Conservation (phyloP, 2,113 vertebrate species). For the Polypterus bichir region DNA sequence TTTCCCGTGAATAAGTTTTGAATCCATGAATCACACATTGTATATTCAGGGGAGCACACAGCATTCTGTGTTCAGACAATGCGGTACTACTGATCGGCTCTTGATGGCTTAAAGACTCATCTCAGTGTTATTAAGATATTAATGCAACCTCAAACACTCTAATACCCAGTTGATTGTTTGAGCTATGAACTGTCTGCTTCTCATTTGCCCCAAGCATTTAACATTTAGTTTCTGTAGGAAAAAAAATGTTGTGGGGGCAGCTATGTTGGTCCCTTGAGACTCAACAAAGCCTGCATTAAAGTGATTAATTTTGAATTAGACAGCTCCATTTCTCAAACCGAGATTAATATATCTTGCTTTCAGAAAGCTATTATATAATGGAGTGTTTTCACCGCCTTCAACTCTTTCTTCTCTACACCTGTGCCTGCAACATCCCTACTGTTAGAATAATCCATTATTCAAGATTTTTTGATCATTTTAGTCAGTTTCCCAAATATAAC, state of each 20-base stretch:
- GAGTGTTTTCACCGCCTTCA: no score
- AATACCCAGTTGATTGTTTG: neutral
- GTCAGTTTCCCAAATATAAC: no score
- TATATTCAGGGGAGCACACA: no score
- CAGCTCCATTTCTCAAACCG: neutral
- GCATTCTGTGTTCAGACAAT: neutral
- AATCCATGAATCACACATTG: no score
- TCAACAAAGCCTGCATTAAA: neutral
- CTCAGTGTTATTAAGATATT: slow-evolving; percentile 6
- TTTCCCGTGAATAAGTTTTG: no score
- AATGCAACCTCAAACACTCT: slow-evolving; percentile 1
- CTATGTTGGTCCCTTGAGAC: neutral
- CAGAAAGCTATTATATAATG: no score
- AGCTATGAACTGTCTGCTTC: neutral
- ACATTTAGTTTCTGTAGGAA: neutral
- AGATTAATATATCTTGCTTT: neutral
- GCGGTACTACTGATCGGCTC: neutral
- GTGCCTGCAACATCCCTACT: no score
- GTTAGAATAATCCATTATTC: no score
- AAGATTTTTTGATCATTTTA: no score
- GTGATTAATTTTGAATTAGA: neutral
- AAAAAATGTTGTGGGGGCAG: neutral
- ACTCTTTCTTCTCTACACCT: no score
- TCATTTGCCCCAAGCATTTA: neutral
- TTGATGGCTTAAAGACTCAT: neutral